These are phyloP conservation scores for Columba livia DNA, from an alignment of 2,113 vertebrate genomes.

Conservation along the genomic window DNA sequence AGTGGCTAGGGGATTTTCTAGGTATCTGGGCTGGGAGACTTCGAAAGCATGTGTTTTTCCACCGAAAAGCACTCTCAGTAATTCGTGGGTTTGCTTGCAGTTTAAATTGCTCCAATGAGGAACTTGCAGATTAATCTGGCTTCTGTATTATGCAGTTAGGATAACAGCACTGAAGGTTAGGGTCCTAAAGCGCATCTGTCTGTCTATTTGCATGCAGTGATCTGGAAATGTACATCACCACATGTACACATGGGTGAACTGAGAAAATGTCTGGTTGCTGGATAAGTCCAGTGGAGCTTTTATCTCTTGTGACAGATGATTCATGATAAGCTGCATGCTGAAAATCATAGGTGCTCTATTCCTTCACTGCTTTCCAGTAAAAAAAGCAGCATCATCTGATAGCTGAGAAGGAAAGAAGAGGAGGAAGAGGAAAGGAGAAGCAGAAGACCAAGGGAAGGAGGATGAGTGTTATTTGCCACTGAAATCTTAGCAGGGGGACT, in stretches of 20 bases:
- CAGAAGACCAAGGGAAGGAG: neutral
- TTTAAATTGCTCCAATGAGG: neutral
- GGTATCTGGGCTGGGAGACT: neutral
- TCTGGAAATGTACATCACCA: neutral
- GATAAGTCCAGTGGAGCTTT: neutral
- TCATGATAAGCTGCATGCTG: fast-evolving
- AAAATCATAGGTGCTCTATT: neutral
- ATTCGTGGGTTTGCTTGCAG: neutral
- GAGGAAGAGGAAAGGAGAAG: neutral
- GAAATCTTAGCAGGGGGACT: neutral
- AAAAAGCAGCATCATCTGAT: neutral
- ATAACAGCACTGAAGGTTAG: neutral
- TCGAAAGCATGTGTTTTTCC: neutral
- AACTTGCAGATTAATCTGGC: neutral
- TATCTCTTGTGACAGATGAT: neutral
- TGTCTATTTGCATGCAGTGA: neutral
- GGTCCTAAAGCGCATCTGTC: neutral
- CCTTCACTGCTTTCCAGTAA: neutral
- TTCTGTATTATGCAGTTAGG: neutral
- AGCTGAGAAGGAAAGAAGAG: neutral
- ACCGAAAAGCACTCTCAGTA: neutral
- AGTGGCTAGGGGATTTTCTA: neutral
- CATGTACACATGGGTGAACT: neutral
- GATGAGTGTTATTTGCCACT: neutral
- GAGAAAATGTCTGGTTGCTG: neutral